These are phyloP conservation scores for Sebastes diploproa DNA, from an alignment of 2,797 vertebrate genomes.

Conservation along the genomic window DNA sequence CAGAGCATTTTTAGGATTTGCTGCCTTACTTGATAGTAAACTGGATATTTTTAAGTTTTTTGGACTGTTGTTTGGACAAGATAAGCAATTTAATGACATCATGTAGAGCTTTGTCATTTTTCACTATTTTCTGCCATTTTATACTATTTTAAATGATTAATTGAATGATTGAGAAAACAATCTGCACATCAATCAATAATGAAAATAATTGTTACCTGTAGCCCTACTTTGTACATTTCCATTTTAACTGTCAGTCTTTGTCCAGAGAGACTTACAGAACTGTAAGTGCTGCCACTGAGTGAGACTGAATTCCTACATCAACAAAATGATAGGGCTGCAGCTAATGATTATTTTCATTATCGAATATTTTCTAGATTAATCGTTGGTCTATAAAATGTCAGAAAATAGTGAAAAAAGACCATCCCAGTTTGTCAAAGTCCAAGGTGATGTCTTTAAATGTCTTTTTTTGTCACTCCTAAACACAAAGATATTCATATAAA, in stretches of 20 bases:
- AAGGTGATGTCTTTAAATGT: too few species aligned
- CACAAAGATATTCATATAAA: too few species aligned
- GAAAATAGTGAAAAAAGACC: too few species aligned
- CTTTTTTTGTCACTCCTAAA: too few species aligned
- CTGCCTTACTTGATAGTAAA: neutral
- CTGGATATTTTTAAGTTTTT: neutral
- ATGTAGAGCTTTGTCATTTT: neutral
- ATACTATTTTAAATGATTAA: neutral
- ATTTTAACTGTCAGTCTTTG: neutral
- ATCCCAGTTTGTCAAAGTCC: too few species aligned
- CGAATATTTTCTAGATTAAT: too few species aligned
- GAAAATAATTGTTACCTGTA: neutral
- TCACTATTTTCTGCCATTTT: neutral
- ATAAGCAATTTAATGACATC: neutral
- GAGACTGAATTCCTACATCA: neutral
- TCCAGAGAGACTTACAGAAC: neutral
- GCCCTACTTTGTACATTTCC: neutral
- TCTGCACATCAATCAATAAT: neutral
- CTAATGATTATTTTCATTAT: too few species aligned
- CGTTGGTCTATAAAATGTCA: too few species aligned
- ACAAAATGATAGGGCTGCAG: neutral
- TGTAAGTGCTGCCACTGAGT: neutral
- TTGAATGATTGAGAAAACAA: neutral
- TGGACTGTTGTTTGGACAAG: neutral
- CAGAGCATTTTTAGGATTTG: neutral